Conservation (phyloP, 1,140 invertebrate species). For the Leguminivora glycinivorella region DNA sequence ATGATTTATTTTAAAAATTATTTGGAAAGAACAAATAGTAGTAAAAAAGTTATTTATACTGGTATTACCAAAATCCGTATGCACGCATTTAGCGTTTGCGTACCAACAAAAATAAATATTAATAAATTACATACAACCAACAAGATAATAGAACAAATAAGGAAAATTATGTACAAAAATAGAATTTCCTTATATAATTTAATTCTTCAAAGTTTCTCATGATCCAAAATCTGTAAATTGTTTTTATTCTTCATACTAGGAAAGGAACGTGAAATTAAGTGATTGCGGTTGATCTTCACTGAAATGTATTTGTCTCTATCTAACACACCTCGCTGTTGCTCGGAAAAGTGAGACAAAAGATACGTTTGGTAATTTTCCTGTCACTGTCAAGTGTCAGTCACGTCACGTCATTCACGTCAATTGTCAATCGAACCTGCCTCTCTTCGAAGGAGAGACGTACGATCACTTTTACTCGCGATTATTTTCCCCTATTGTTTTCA, state of each 20-base stretch:
- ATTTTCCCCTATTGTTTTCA: constrained; percentile 26
- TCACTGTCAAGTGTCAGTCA: neutral
- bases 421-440: neutral
- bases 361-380: neutral
- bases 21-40: no score
- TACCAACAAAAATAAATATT: no score
- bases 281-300: neutral
- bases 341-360: neutral
- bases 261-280: neutral
- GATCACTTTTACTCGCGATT: constrained; percentile 12
- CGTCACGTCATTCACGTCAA: neutral
- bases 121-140: no score
- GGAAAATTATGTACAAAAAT: no score
- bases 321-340: neutral
- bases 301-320: neutral
- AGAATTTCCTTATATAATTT: no score
- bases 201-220: no score
- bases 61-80: neutral
- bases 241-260: neutral
- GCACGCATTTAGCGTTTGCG: neutral
- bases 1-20: no score
- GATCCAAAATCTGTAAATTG: no score
- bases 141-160: no score
- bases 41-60: neutral
- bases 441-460: constrained; percentile 7